Base-by-base conservation (phyloP, 2,113 vertebrate genomes). In the Rana temporaria region DNA sequence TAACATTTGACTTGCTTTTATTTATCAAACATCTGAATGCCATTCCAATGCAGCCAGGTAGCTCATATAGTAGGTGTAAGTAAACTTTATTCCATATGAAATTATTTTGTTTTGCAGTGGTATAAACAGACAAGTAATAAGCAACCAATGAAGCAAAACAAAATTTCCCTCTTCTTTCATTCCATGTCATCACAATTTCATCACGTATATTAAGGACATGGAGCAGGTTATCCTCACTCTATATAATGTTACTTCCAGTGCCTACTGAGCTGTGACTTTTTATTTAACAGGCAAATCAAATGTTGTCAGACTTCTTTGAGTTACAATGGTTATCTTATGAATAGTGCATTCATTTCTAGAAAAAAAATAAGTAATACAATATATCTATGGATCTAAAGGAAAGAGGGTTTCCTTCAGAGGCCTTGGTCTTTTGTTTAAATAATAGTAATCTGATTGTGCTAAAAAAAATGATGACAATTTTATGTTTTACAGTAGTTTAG, bases 121-220 rank as follows among this genome's bases (percentile, higher is more conserved):
- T n/a, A 74, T 60, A 74, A 74, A 74, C 3, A 34, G 71, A 32
- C 12, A 38, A 32, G 22, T 14, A 7, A 60, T 32, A 59, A 38
- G 63, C 30, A 74, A 17, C 6, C 63, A 82, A 24, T 75, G 62
- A 82, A 75, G 62, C 71, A 75, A 42, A 82, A 52, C 71, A 56
- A 48, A 42, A 75, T 67, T 24, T 59, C 42, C 74, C 42, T 75
- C 80, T 67, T 75, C 63, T 82, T 82, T 82, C 71, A 75, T 64
- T 82, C 48, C 63, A 67, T 82, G 80, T 82, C 80, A 82, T 82
- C 80, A 75, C 80, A 60, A 75, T 82, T 82, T 82, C 80, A 82
- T 82, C 70, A 73, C 80, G 75, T 75, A 26, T 73, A 75, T 82
- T 82, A 76, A 75, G 52, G 71, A 57, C 65, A 8, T 72, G 59